Evolutionary conservation across 1,140 invertebrate species (phyloP), one percentile per base, ranked within the genome.

Genomic region (Ctenoplectra terminalis): DNA sequence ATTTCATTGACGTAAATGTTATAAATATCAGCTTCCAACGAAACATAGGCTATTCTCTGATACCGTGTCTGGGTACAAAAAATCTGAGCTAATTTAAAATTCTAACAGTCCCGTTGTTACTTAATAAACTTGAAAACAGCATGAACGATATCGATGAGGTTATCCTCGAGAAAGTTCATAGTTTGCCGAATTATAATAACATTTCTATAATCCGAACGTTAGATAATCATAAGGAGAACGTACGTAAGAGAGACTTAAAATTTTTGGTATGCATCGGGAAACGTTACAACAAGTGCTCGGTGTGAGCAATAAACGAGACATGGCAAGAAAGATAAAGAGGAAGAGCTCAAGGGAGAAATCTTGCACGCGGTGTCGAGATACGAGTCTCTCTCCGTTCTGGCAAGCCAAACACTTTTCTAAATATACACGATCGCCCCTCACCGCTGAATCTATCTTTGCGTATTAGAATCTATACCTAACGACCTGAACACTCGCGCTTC

Each of bases 391-490:
- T 92, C 87, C 90, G 91, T 91, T 93, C 92, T 94, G 93, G 93
- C 93, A 92, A 93, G 91, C 91, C 84, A 87, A 90, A 85, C 87
- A 91, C 90, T 93, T 92, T 92, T 94, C 92, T 94, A 94, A 93
- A 93, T 93, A 92, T 94, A 94, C 84, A 87, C 88, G 81, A 90
- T 91, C 90, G 86, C 91, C 92, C 92, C 92, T 92, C 92, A 92
- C 92, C 91, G 90, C 89, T 90, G 84, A 90, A 92, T 94, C 93
- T 94, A 94, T 94, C 93, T 94, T 94, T 94, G 93, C 91, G 90
- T 92, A 91, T 93, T 92, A 93, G 90, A 93, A 93, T 93, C 91
- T 93, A 91, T 90, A 93, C 91, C 86, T 76, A 87, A 87, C 85
- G 64, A 84, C 58, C 58, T 15, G 48, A 85, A 82, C 69, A 40